Conservation (phyloP, 2,797 vertebrate genomes). For the Platyrinchus mystaceus region DNA sequence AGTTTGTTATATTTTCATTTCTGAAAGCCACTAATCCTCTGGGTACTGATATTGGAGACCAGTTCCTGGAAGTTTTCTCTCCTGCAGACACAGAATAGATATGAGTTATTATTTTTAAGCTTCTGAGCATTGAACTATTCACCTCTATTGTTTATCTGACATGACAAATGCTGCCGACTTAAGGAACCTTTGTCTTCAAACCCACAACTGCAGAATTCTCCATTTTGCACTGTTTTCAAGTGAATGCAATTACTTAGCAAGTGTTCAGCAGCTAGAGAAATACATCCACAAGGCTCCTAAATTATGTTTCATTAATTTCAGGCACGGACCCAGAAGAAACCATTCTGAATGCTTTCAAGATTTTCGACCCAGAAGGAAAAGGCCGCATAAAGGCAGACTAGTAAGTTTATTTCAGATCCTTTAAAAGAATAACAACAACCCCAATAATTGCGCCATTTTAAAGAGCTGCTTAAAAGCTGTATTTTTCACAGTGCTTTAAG, state of each 20-base stretch:
- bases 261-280: slow-evolving; percentile 1
- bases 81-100: slow-evolving; percentile 65
- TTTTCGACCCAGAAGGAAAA: slow-evolving; percentile 88
- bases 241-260: slow-evolving; percentile 29
- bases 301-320: slow-evolving; percentile 68
- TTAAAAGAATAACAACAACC: background rate
- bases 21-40: slow-evolving; percentile 67
- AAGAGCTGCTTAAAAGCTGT: slow-evolving; percentile 3
- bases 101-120: slow-evolving; percentile 70
- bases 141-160: slow-evolving; percentile 71
- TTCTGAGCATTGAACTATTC: slow-evolving; percentile 69
- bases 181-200: slow-evolving; percentile 56
- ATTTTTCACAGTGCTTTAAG: background rate
- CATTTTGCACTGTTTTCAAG: slow-evolving; percentile 44
- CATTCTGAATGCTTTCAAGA: slow-evolving; percentile 89
- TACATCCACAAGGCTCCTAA: slow-evolving; percentile 3
- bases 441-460: background rate
- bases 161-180: slow-evolving; percentile 58
- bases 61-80: slow-evolving; percentile 68
- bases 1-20: slow-evolving; percentile 68
- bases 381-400: slow-evolving; percentile 88
- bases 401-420: slow-evolving; percentile 76
- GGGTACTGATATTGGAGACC: slow-evolving; percentile 63
- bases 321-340: slow-evolving; percentile 91
- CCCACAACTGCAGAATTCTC: slow-evolving; percentile 44